These are phyloP conservation scores for Ochropleura leucogaster DNA, from an alignment of 2,888 invertebrate species.

Conservation along the genomic window DNA sequence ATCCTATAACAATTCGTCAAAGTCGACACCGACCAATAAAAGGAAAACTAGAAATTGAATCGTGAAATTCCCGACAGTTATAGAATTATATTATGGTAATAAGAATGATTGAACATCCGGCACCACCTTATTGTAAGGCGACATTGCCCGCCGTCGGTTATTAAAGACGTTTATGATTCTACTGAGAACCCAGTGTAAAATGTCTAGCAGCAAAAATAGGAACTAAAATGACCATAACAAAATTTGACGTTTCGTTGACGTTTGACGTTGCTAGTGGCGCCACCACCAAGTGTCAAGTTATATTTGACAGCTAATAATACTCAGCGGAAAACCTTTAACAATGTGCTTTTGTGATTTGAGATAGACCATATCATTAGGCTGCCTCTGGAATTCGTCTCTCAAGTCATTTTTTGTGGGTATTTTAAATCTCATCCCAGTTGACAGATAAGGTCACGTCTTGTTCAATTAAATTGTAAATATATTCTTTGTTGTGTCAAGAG, in stretches of 20 bases:
- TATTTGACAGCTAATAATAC: constrained; percentile 50
- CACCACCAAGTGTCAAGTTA: constrained; percentile 33
- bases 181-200: constrained; percentile 24
- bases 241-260: constrained; percentile 46
- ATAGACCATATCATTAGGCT: constrained; percentile 59
- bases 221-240: constrained; percentile 26
- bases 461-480: constrained; percentile 56
- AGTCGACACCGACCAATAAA: constrained; percentile 33
- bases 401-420: constrained; percentile 46
- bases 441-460: constrained; percentile 52
- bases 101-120: constrained; percentile 79
- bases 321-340: constrained; percentile 67
- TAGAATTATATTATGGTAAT: constrained; percentile 82
- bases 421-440: constrained; percentile 43
- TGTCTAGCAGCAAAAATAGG: neutral
- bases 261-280: constrained; percentile 30
- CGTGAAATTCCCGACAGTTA: constrained; percentile 68
- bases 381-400: constrained; percentile 44
- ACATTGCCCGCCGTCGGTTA: constrained; percentile 71
- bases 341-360: constrained; percentile 70
- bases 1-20: constrained; percentile 30
- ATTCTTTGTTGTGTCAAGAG: constrained; percentile 42
- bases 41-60: constrained; percentile 61
- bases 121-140: constrained; percentile 76
- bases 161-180: constrained; percentile 76